These are phyloP conservation scores for Sinhomidia bicolor DNA, from an alignment of 2,888 invertebrate genomes.

Conservation along the genomic window DNA sequence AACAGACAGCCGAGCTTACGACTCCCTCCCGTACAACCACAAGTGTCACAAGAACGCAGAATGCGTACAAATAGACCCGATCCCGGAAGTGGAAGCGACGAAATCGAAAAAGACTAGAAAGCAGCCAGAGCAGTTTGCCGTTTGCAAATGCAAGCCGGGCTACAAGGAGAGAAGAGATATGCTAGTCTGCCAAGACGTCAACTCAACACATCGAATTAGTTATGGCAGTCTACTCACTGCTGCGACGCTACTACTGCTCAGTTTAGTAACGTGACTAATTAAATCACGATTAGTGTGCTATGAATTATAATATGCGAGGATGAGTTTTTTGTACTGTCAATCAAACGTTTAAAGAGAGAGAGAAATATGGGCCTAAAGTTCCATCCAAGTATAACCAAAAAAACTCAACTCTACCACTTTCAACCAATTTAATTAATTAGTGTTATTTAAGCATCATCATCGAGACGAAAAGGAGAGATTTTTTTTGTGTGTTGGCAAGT, in stretches of 20 bases:
- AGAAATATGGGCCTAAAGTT: no score
- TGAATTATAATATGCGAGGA: neutral
- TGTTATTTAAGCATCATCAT: neutral
- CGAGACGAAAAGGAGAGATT: no score
- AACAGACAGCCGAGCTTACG: constrained; percentile 40
- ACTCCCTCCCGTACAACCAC: constrained; percentile 49
- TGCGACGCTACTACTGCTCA: neutral
- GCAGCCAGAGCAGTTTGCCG: constrained; percentile 39
- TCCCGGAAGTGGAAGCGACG: constrained; percentile 36
- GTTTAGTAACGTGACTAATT: neutral
- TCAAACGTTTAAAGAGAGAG: no score
- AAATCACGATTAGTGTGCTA: neutral
- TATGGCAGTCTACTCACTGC: neutral
- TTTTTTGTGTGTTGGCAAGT: no score
- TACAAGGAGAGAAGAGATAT: constrained; percentile 58
- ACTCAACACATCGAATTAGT: neutral
- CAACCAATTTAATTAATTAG: constrained; percentile 36
- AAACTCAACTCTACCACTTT: no score
- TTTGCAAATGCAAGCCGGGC: constrained; percentile 56
- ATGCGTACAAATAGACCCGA: constrained; percentile 39
- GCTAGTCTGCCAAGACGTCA: constrained; percentile 40
- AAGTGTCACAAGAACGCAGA: constrained; percentile 73
- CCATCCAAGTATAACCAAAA: neutral
- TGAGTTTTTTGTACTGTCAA: no score
- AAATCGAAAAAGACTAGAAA: neutral